phyloP scores from a whole-genome alignment of 2,888 invertebrate genomes.

The Scotopteryx bipunctaria region DNA sequence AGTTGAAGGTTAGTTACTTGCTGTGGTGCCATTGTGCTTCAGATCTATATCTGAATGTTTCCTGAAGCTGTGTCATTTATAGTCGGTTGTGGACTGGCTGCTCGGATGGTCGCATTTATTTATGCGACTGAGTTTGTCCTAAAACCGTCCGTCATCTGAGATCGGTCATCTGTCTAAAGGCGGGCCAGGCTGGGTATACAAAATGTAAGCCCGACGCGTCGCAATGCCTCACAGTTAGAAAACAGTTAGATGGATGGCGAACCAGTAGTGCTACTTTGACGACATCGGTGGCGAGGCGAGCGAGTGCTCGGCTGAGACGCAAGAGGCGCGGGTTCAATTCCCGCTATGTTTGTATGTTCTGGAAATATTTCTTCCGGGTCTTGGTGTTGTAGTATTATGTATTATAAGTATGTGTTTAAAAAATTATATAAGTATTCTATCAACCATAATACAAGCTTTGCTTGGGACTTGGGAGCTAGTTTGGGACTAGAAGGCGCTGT shows the following conservation, averaged over 20 bases:
- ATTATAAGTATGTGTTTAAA: too few species aligned
- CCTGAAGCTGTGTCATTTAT: slow-evolving; percentile 25
- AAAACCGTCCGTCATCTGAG: slow-evolving; percentile 30
- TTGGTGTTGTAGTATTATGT: too few species aligned
- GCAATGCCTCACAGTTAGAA: slow-evolving; percentile 3
- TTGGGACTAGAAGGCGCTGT: too few species aligned
- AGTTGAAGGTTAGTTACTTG: slow-evolving; percentile 56
- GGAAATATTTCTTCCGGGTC: too few species aligned
- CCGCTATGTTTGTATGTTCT: too few species aligned
- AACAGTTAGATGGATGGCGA: slow-evolving; percentile 3
- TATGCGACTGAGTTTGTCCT: slow-evolving; percentile 18
- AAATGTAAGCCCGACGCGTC: slow-evolving; percentile 15
- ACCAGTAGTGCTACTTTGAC: background rate
- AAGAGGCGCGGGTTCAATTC: too few species aligned
- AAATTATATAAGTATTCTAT: too few species aligned
- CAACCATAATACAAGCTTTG: too few species aligned
- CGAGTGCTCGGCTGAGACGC: too few species aligned
- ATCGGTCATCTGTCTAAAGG: slow-evolving; percentile 24
- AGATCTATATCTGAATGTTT: slow-evolving; percentile 26
- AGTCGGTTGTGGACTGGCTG: slow-evolving; percentile 3
- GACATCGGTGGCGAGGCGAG: too few species aligned
- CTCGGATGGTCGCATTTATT: slow-evolving; percentile 21
- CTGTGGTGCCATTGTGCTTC: slow-evolving; percentile 17
- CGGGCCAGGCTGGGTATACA: slow-evolving; percentile 8
- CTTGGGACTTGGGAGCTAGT: too few species aligned